Percentiles rank a stretch among this genome's conserved stretches.
phyloP scores from a whole-genome alignment of 2,888 invertebrate genomes.

The Lapara coniferarum region DNA sequence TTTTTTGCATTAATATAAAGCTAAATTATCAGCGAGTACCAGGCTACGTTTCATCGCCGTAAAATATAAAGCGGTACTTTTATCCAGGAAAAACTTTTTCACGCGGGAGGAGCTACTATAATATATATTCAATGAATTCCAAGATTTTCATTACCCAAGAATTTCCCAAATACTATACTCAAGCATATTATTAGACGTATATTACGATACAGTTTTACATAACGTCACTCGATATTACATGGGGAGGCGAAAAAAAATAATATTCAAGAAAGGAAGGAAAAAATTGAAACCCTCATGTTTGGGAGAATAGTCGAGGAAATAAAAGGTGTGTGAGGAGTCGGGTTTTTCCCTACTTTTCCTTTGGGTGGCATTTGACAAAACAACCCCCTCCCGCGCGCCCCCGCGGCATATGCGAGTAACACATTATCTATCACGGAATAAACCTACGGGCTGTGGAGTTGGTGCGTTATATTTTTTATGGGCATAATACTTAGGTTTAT shows the following conservation, averaged over 20 bases:
- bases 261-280: conserved; percentile 38
- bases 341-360: conserved; percentile 51
- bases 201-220: conserved; percentile 41
- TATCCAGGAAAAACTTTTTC: too few relatives aligned
- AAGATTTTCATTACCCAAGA: background rate
- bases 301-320: conserved; percentile 40
- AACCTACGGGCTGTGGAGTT: conserved; percentile 52
- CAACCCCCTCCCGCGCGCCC: conserved; percentile 54
- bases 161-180: background rate
- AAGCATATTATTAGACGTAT: conserved; percentile 33
- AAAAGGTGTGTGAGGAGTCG: conserved; percentile 49
- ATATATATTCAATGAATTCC: background rate
- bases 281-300: conserved; percentile 40
- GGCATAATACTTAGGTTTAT: too few relatives aligned
- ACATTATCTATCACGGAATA: conserved; percentile 78
- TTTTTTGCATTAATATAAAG: background rate
- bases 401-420: conserved; percentile 72
- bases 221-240: conserved; percentile 42
- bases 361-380: conserved; percentile 77
- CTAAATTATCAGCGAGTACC: too few relatives aligned
- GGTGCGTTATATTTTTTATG: conserved; percentile 13
- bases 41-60: too few relatives aligned
- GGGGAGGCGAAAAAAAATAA: conserved; percentile 28
- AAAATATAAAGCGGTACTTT: too few relatives aligned
- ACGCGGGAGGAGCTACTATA: too few relatives aligned